Conservation (phyloP, 2,113 vertebrate genomes). For the Melanerpes formicivorus region DNA sequence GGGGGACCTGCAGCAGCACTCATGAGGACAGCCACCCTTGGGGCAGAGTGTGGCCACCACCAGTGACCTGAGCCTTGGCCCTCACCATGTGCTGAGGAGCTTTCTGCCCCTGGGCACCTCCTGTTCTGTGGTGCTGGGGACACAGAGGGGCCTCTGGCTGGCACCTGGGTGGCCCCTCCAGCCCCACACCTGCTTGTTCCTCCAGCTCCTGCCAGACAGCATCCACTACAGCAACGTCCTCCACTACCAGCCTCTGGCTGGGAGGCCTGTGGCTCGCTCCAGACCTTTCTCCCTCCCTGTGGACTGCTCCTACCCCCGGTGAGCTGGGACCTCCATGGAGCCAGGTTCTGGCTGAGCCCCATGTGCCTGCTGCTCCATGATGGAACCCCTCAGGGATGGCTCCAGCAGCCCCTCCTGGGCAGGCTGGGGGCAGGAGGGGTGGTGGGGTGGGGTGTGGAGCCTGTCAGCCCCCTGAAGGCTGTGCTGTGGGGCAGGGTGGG, state of each 20-base stretch:
- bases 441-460: neutral
- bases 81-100: accelerated
- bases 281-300: neutral
- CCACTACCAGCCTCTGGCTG: neutral
- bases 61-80: no score
- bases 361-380: accelerated
- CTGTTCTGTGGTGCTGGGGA: neutral
- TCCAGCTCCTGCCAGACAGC: neutral
- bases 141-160: accelerated
- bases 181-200: accelerated
- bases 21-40: neutral
- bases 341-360: neutral
- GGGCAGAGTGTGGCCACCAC: accelerated
- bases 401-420: neutral
- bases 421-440: accelerated
- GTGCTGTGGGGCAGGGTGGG: neutral
- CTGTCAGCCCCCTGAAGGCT: accelerated
- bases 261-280: neutral
- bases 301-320: conserved; percentile 21
- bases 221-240: neutral
- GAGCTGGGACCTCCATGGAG: accelerated
- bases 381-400: neutral
- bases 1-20: neutral
- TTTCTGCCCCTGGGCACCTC: neutral
- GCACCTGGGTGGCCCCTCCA: neutral